Percentiles rank a stretch among this genome's conserved stretches.
These are phyloP conservation scores for Cheumatopsyche charites DNA, from an alignment of 1,140 invertebrate genomes.

Conservation along the genomic window DNA sequence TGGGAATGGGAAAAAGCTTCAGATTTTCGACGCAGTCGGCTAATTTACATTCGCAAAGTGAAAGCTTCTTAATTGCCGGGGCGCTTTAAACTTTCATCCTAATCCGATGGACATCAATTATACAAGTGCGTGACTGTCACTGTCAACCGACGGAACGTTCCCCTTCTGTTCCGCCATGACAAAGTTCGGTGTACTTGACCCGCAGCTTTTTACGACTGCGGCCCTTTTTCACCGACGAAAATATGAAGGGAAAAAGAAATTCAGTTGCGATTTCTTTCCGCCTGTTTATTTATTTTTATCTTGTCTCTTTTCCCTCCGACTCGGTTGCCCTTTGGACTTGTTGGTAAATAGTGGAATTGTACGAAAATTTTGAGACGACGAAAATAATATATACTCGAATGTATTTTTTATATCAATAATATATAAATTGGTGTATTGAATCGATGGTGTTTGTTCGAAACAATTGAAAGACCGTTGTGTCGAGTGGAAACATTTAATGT, in stretches of 20 bases:
- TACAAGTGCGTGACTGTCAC: slow-evolving; percentile 32
- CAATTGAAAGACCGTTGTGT: too few relatives aligned
- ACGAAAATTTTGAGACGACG: too few relatives aligned
- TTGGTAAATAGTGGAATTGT: too few relatives aligned
- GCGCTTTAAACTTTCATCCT: slow-evolving; percentile 30
- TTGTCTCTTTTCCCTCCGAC: neutral
- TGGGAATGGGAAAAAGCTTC: too few relatives aligned
- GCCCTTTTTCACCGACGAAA: neutral
- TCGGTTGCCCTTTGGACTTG: neutral
- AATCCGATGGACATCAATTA: slow-evolving; percentile 37
- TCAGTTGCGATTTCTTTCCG: neutral
- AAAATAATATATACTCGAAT: too few relatives aligned
- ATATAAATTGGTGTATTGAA: too few relatives aligned
- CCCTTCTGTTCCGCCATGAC: neutral
- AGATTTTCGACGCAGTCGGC: neutral
- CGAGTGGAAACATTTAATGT: too few relatives aligned
- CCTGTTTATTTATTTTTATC: neutral
- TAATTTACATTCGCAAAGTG: slow-evolving; percentile 29
- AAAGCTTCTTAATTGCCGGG: slow-evolving; percentile 28
- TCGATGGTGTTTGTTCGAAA: too few relatives aligned
- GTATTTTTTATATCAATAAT: too few relatives aligned
- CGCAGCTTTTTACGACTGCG: neutral
- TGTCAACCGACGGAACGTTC: slow-evolving; percentile 17
- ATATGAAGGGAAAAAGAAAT: neutral
- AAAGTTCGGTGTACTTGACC: slow-evolving; percentile 20